A percentile compares a stretch with the other conserved stretches of the same genome.
phyloP scores from a whole-genome alignment of 2,113 vertebrate genomes.

The Bothrops jararaca region DNA sequence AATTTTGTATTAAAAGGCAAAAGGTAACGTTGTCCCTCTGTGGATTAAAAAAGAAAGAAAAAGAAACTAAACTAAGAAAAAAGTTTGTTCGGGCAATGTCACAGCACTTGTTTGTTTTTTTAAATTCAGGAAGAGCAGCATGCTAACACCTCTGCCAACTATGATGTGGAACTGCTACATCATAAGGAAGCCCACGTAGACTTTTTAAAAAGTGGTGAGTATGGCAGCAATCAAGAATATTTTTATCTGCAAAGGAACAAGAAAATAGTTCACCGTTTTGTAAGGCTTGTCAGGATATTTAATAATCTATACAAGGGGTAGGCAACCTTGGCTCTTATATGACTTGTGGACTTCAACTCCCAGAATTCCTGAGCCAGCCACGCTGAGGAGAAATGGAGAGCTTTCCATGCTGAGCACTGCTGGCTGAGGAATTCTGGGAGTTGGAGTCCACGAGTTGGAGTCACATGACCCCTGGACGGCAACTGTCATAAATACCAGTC shows the following conservation, averaged over 20 bases:
- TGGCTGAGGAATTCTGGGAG: too few species aligned
- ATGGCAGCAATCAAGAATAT: not conserved
- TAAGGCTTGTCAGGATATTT: too few species aligned
- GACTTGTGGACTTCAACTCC: too few species aligned
- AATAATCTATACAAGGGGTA: too few species aligned
- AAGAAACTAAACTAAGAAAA: not conserved
- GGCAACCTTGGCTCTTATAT: too few species aligned
- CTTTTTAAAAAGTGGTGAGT: constrained; percentile 92
- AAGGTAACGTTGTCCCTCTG: constrained; percentile 18
- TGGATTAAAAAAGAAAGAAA: not conserved
- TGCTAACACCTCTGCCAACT: constrained; percentile 98
- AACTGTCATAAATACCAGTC: too few species aligned
- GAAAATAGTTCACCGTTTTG: not conserved
- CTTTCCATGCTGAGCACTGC: too few species aligned
- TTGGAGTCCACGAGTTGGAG: too few species aligned
- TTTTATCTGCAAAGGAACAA: not conserved
- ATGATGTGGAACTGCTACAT: constrained; percentile 96
- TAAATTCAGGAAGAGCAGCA: constrained; percentile 91
- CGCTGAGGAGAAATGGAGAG: too few species aligned
- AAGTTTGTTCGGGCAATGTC: constrained; percentile 2
- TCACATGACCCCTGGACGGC: too few species aligned
- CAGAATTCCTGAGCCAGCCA: too few species aligned
- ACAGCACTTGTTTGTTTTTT: constrained; percentile 33
- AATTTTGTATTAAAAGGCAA: constrained; percentile 36
- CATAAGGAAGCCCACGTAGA: constrained; percentile 95